phyloP scores from a whole-genome alignment of 2,797 vertebrate genomes.

The Sciurus vulgaris region DNA sequence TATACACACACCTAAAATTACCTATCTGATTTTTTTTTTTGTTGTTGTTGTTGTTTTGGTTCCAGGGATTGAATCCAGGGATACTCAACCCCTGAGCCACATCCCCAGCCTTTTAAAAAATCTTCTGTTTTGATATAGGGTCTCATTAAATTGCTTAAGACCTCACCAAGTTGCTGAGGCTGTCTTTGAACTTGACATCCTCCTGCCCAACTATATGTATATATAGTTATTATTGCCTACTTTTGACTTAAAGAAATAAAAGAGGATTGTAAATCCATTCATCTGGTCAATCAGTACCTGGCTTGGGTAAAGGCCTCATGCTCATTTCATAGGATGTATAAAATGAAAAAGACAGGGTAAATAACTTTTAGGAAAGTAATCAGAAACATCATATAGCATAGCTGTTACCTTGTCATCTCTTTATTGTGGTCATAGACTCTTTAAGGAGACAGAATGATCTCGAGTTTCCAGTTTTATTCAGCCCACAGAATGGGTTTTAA shows the following conservation, averaged over 20 bases:
- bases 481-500: neutral
- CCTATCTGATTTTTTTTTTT: neutral
- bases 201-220: neutral
- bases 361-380: neutral
- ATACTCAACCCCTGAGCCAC: too few species aligned
- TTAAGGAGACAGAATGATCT: neutral
- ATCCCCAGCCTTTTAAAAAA: too few species aligned
- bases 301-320: neutral
- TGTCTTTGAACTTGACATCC: too few species aligned
- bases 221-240: neutral
- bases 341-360: neutral
- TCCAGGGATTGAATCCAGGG: too few species aligned
- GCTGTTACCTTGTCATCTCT: neutral
- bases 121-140: too few species aligned
- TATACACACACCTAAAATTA: constrained; percentile 60
- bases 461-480: neutral
- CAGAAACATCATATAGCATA: neutral
- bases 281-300: neutral
- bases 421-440: neutral
- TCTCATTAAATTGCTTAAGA: too few species aligned
- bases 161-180: too few species aligned
- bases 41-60: too few species aligned
- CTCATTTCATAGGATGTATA: neutral
- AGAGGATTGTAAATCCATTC: neutral
- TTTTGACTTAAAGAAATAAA: neutral